These are phyloP conservation scores for Acrobasis consociella DNA, from an alignment of 2,888 invertebrate genomes.

Conservation along the genomic window DNA sequence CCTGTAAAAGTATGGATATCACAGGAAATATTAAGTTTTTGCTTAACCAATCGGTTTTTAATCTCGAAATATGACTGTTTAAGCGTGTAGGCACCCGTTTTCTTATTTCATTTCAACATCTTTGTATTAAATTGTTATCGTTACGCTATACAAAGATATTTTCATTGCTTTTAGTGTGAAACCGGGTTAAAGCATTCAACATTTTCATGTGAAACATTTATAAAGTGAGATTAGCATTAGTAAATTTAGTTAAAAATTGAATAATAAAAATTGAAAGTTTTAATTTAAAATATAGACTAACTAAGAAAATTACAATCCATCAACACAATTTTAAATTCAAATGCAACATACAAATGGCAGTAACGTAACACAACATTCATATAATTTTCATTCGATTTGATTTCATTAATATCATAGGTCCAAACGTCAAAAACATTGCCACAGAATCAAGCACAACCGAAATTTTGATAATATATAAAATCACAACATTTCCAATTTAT, in stretches of 20 bases:
- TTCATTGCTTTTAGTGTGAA: not conserved
- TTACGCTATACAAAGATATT: not conserved
- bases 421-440: constrained; percentile 20
- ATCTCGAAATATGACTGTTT: no score
- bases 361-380: not conserved
- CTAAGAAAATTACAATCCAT: constrained; percentile 5
- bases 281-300: not conserved
- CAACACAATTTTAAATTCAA: constrained; percentile 3
- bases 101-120: no score
- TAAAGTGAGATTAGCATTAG: not conserved
- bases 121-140: no score
- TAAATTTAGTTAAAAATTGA: not conserved
- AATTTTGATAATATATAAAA: constrained; percentile 42
- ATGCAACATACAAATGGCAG: constrained; percentile 16
- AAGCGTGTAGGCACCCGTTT: no score
- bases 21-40: no score
- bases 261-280: not conserved
- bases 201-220: not conserved
- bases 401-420: constrained; percentile 1
- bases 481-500: constrained; percentile 42
- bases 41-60: no score
- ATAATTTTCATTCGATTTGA: not conserved
- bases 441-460: constrained; percentile 53
- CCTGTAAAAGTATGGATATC: no score
- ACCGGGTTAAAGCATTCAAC: not conserved